Evolutionary conservation across 2,113 vertebrate genomes (phyloP).

Genomic region (Gulo gulo): DNA sequence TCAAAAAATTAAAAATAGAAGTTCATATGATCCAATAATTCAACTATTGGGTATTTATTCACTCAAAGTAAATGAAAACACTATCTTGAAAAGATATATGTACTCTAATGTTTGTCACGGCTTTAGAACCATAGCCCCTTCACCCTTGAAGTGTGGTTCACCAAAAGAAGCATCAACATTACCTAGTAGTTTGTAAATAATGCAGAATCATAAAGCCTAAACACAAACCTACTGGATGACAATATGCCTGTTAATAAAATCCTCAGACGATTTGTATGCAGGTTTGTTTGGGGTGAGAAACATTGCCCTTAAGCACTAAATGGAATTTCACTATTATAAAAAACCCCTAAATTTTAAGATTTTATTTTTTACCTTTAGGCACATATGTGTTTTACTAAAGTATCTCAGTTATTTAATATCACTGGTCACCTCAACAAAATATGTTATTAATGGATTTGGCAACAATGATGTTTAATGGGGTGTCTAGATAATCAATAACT

Average conservation of each 20-base stretch:
- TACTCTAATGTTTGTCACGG: not conserved
- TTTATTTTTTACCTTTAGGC: not conserved
- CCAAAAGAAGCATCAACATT: not conserved
- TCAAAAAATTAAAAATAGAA: not conserved
- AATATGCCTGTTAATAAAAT: not conserved
- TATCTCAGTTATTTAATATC: not conserved
- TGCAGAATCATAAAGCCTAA: not conserved
- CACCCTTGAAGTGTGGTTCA: not conserved
- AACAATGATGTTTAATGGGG: not conserved
- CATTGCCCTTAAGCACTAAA: not conserved
- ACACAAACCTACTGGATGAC: not conserved
- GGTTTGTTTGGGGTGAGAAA: not conserved
- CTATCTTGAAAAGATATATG: not conserved
- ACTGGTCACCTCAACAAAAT: not conserved
- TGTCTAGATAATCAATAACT: not conserved
- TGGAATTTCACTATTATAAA: not conserved
- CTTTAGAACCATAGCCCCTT: not conserved
- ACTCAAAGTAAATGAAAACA: not conserved
- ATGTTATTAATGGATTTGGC: not conserved
- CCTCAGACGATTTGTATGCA: not conserved
- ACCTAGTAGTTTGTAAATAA: not conserved
- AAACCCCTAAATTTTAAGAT: not conserved
- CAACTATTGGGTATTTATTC: not conserved
- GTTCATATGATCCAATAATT: not conserved
- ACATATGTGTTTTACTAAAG: not conserved